Evolutionary conservation across 2,797 vertebrate genomes (phyloP).

Genomic region (Amniataba percoides): DNA sequence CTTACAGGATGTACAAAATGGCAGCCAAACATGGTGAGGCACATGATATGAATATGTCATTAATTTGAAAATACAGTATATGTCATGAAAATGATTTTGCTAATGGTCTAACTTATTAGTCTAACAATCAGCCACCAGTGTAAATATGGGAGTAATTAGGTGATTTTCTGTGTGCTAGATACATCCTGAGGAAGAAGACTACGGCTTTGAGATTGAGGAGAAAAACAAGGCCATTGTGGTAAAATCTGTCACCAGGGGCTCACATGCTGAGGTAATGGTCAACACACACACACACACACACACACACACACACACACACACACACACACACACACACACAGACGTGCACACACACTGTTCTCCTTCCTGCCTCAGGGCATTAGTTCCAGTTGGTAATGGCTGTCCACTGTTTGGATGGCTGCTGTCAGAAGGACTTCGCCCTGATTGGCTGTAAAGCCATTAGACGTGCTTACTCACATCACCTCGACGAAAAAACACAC

Average conservation of each 20-base stretch:
- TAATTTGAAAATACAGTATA: not conserved
- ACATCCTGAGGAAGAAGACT: slow-evolving; percentile 95
- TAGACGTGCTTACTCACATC: slow-evolving; percentile 73
- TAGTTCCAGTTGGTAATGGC: slow-evolving; percentile 74
- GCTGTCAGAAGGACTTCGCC: slow-evolving; percentile 59
- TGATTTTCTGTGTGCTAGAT: slow-evolving; percentile 84
- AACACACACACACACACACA: slow-evolving; percentile 53
- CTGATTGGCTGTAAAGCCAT: slow-evolving; percentile 60
- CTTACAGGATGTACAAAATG: slow-evolving; percentile 1
- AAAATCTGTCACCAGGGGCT: slow-evolving; percentile 93
- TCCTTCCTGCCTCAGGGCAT: slow-evolving; percentile 58
- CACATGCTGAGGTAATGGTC: slow-evolving; percentile 93
- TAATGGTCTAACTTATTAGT: not conserved
- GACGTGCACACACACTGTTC: slow-evolving; percentile 33
- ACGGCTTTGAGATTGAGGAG: slow-evolving; percentile 97
- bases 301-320: slow-evolving; percentile 47
- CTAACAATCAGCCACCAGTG: not conserved
- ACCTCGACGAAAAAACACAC: slow-evolving; percentile 32
- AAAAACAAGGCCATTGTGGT: slow-evolving; percentile 96
- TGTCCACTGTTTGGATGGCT: slow-evolving; percentile 70
- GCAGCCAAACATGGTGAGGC: not conserved
- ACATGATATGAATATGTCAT: slow-evolving; percentile 3
- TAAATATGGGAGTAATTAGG: slow-evolving; percentile 40
- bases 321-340: slow-evolving; percentile 39
- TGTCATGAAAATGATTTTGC: slow-evolving; percentile 5